Percentiles rank a stretch among this genome's conserved stretches.
These are phyloP conservation scores for Oreochromis spilurus DNA, from an alignment of 2,113 vertebrate genomes.

Conservation along the genomic window DNA sequence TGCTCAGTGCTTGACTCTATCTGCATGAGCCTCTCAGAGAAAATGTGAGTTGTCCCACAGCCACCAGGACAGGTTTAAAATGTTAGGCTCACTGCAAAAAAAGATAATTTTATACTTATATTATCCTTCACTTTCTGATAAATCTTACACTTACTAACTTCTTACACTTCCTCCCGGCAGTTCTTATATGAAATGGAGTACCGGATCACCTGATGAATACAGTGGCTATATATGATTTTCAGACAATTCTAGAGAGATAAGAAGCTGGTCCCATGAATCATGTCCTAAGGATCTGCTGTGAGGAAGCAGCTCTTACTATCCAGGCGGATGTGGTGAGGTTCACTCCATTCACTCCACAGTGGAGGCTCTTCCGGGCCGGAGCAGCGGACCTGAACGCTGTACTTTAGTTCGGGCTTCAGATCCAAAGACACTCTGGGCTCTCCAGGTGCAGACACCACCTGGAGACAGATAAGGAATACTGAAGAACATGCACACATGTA, in stretches of 20 bases:
- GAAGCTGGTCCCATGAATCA: neutral
- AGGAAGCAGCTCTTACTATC: conserved; percentile 66
- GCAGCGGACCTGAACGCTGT: conserved; percentile 76
- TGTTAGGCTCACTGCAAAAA: neutral
- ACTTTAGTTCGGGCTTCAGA: conserved; percentile 65
- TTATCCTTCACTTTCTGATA: neutral
- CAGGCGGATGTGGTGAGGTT: conserved; percentile 56
- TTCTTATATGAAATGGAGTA: neutral
- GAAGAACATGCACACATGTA: neutral
- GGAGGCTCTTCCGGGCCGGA: conserved; percentile 49
- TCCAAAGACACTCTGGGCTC: conserved; percentile 59
- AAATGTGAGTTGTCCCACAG: neutral
- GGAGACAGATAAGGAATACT: neutral
- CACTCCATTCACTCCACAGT: conserved; percentile 89
- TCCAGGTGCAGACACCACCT: conserved; percentile 65
- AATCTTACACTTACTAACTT: neutral
- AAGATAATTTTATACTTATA: neutral
- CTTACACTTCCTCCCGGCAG: neutral
- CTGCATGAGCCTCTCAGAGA: neutral
- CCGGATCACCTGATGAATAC: neutral
- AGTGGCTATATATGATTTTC: neutral
- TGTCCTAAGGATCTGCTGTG: neutral
- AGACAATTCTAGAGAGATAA: neutral
- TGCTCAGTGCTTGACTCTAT: neutral
- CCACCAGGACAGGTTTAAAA: neutral